Conservation (phyloP, 2,113 vertebrate species). For the Litocranius walleri region DNA sequence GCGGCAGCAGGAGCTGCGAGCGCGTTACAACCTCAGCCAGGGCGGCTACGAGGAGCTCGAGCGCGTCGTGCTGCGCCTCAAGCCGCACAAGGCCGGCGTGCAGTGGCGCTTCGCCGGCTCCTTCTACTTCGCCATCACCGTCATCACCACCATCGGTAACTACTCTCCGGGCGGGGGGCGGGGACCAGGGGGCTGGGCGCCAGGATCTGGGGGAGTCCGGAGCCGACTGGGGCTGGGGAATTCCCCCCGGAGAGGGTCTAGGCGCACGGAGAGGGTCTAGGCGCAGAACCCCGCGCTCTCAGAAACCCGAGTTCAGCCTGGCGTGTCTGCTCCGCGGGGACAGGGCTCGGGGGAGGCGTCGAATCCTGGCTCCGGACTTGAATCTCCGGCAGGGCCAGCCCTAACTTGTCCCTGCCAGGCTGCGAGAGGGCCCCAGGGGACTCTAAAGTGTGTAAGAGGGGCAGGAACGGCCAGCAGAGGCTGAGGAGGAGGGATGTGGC, state of each 20-base stretch:
- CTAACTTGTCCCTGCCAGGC: conserved; percentile 61
- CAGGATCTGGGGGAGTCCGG: not conserved
- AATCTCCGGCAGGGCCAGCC: conserved; percentile 32
- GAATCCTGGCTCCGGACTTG: conserved; percentile 28
- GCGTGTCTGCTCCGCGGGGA: conserved; percentile 15
- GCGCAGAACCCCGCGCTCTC: not conserved
- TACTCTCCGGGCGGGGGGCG: not conserved
- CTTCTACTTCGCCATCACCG: conserved; percentile 98
- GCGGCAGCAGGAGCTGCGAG: conserved; percentile 81
- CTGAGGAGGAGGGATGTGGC: conserved; percentile 70
- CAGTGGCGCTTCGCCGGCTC: conserved; percentile 96
- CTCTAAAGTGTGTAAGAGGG: conserved; percentile 59
- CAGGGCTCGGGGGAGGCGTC: conserved; percentile 1
- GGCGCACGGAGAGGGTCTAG: not conserved
- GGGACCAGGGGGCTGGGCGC: not conserved
- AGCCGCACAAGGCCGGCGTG: conserved; percentile 94
- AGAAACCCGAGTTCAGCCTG: not conserved
- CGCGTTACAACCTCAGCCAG: conserved; percentile 90
- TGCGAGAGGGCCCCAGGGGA: conserved; percentile 50
- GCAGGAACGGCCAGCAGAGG: not conserved
- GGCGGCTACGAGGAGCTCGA: conserved; percentile 88
- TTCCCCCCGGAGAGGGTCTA: not conserved
- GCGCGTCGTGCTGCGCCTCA: conserved; percentile 90
- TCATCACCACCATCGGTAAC: conserved; percentile 97
- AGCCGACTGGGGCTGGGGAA: not conserved